These are phyloP conservation scores for Leptobrachium leishanense DNA, from an alignment of 2,113 vertebrate genomes.

Conservation along the genomic window DNA sequence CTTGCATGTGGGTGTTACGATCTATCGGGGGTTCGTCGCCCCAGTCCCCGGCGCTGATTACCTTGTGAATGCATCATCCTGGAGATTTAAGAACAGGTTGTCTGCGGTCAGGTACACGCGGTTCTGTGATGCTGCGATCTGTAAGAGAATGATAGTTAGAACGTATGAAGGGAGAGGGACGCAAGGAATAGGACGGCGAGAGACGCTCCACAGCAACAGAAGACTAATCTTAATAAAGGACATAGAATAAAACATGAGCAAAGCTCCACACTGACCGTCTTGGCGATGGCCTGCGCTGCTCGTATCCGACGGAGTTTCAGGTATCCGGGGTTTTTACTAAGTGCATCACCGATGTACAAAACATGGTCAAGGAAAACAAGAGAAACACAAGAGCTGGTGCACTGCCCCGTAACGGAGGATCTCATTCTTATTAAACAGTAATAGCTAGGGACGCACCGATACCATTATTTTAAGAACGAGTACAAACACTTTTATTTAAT, in stretches of 20 bases:
- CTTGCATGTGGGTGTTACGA: too few relatives aligned
- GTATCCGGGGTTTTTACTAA: slow-evolving; percentile 90
- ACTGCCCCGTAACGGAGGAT: not conserved
- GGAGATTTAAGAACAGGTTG: slow-evolving; percentile 87
- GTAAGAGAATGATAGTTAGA: not conserved
- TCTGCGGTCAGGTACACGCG: slow-evolving; percentile 88
- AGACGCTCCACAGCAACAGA: too few relatives aligned
- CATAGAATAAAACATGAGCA: too few relatives aligned
- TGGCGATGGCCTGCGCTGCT: slow-evolving; percentile 91
- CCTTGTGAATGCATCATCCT: slow-evolving; percentile 84
- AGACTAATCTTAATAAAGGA: too few relatives aligned
- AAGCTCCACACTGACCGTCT: slow-evolving; percentile 73
- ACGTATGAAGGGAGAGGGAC: not conserved
- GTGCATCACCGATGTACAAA: slow-evolving; percentile 80
- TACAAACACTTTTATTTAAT: too few relatives aligned
- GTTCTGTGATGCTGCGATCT: slow-evolving; percentile 83
- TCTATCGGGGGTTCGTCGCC: too few relatives aligned
- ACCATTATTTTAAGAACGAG: too few relatives aligned
- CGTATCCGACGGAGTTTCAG: slow-evolving; percentile 89
- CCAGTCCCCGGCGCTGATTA: slow-evolving; percentile 53
- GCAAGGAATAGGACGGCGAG: not conserved
- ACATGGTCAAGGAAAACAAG: slow-evolving; percentile 59
- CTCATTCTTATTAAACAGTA: not conserved
- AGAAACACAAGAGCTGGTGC: slow-evolving; percentile 17
- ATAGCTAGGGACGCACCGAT: too few relatives aligned